phyloP scores from a whole-genome alignment of 2,888 invertebrate species.

The Cremastinae sp. region DNA sequence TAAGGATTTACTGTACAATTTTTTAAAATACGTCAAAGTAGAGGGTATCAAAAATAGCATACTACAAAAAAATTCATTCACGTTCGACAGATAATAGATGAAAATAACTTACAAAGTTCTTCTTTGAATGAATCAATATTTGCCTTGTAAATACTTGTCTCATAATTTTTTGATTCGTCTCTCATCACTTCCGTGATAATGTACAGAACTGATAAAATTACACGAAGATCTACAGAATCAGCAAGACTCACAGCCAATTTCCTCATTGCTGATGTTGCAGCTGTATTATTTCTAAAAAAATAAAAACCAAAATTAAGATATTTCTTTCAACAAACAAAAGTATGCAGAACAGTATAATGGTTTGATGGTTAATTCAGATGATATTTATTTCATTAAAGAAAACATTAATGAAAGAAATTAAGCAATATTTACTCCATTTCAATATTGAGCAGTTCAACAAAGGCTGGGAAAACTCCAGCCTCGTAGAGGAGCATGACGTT shows the following conservation, averaged over 20 bases:
- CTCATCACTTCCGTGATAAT: conserved; percentile 97
- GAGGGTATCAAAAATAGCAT: conserved; percentile 19
- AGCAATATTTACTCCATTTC: conserved; percentile 90
- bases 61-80: conserved; percentile 29
- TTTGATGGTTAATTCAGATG: too few species aligned
- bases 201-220: conserved; percentile 95
- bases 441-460: conserved; percentile 95
- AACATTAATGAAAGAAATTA: background rate
- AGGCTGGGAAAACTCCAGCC: conserved; percentile 93
- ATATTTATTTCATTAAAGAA: too few species aligned
- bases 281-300: conserved; percentile 84
- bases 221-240: conserved; percentile 95
- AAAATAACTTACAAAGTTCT: conserved; percentile 81
- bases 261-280: conserved; percentile 87
- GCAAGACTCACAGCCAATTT: conserved; percentile 91
- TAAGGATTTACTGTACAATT: conserved; percentile 80
- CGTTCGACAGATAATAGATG: background rate
- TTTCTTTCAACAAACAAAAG: too few species aligned
- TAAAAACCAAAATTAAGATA: too few species aligned
- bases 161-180: conserved; percentile 82
- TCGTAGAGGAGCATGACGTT: conserved; percentile 95
- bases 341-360: too few species aligned
- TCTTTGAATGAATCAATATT: conserved; percentile 83
- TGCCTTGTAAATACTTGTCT: conserved; percentile 81
- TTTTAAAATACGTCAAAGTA: background rate